Evolutionary conservation across 2,888 invertebrate species (phyloP).

Genomic region (Charanyca ferruginea): DNA sequence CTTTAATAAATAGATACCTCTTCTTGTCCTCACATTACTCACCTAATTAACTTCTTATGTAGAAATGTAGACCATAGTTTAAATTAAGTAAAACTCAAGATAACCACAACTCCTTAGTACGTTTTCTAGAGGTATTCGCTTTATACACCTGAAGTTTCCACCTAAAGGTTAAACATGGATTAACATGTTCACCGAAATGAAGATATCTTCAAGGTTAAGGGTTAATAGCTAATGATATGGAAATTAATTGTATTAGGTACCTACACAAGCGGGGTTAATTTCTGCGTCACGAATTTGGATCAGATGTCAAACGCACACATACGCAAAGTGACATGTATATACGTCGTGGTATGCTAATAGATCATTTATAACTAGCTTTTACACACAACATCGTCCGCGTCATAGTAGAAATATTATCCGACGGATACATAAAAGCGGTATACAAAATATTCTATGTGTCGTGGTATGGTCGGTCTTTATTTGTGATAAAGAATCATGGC

Average conservation of each 20-base stretch:
- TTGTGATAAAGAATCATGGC: too few species aligned
- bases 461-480: too few species aligned
- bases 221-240: conserved; percentile 19
- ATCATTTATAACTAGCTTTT: too few species aligned
- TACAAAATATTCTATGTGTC: too few species aligned
- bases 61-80: conserved; percentile 29
- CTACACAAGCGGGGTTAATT: not conserved
- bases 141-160: not conserved
- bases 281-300: not conserved
- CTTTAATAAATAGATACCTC: too few species aligned
- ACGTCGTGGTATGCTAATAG: too few species aligned
- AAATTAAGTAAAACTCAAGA: conserved; percentile 35
- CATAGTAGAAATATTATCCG: too few species aligned
- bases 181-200: conserved; percentile 22
- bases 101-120: conserved; percentile 6
- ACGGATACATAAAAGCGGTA: too few species aligned
- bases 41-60: conserved; percentile 32
- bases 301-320: conserved; percentile 1
- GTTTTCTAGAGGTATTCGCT: conserved; percentile 12
- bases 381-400: too few species aligned
- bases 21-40: too few species aligned
- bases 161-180: conserved; percentile 18
- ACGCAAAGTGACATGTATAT: not conserved
- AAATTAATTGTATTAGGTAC: conserved; percentile 17
- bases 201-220: conserved; percentile 8